phyloP scores from a whole-genome alignment of 2,888 invertebrate genomes.

The Cephalotes varians region DNA sequence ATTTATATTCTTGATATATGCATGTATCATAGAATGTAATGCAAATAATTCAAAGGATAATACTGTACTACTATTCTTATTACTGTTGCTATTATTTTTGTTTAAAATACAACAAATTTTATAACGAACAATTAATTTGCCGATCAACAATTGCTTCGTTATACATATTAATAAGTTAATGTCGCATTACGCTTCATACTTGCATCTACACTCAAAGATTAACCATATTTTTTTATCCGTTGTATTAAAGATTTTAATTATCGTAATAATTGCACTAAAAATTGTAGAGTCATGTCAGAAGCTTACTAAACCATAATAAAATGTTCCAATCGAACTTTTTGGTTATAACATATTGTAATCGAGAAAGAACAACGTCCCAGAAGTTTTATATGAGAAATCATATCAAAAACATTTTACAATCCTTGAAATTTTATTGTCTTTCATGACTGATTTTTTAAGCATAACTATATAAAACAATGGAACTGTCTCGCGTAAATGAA shows the following conservation, averaged over 20 bases:
- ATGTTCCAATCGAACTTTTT: background rate
- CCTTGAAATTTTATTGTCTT: conserved; percentile 19
- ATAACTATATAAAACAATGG: background rate
- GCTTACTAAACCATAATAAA: background rate
- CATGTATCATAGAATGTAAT: background rate
- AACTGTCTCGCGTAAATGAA: background rate
- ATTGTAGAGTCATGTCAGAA: background rate
- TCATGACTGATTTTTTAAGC: background rate
- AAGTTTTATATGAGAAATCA: background rate
- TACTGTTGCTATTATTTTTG: too few relatives aligned
- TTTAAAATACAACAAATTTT: background rate
- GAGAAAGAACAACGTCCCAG: background rate
- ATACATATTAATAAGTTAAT: background rate
- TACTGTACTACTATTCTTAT: background rate
- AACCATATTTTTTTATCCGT: background rate
- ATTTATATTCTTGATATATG: background rate
- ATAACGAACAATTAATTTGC: background rate
- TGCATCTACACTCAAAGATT: background rate
- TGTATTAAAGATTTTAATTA: background rate
- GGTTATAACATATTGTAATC: background rate
- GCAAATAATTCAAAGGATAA: background rate
- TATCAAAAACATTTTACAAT: conserved; percentile 21
- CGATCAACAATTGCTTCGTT: background rate
- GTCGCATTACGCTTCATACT: background rate
- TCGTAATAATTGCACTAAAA: background rate